A percentile compares a stretch with the other conserved stretches of the same genome.
These are phyloP conservation scores for Amyelois transitella DNA, from an alignment of 1,140 invertebrate genomes.

Conservation along the genomic window DNA sequence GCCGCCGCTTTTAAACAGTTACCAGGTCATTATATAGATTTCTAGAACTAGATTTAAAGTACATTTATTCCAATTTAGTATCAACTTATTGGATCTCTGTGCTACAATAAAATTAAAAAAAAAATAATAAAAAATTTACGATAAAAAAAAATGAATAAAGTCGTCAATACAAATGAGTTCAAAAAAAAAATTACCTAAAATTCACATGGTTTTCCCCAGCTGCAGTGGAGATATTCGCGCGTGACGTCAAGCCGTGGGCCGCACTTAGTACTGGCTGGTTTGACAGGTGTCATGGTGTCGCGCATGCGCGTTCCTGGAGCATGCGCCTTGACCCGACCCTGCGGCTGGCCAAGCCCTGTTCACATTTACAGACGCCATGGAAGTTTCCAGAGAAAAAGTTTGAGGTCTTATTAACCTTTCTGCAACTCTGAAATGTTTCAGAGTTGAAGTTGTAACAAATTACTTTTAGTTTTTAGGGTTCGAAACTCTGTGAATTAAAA, in stretches of 20 bases:
- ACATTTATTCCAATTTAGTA: no score
- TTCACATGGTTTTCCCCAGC: slow-evolving; percentile 36
- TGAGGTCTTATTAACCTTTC: not conserved
- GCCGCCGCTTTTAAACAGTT: no score
- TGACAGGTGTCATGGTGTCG: slow-evolving; percentile 40
- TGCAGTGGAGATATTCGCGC: slow-evolving; percentile 16
- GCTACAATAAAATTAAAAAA: no score
- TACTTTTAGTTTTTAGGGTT: no score
- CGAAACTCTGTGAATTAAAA: no score
- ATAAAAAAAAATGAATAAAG: not conserved
- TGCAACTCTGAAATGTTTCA: no score
- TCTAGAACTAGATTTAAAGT: no score
- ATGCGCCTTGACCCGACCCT: slow-evolving; percentile 23
- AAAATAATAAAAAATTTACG: not conserved
- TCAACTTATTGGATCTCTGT: no score
- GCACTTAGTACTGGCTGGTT: slow-evolving; percentile 38
- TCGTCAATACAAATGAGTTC: not conserved
- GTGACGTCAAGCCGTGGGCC: slow-evolving; percentile 37
- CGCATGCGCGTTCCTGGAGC: slow-evolving; percentile 33
- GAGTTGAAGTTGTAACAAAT: no score
- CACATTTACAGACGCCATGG: not conserved
- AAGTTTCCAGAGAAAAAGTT: not conserved
- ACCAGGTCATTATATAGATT: no score
- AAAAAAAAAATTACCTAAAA: slow-evolving; percentile 24
- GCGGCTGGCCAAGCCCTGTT: not conserved